Evolutionary conservation across 2,797 vertebrate genomes (phyloP), one percentile per base, ranked within the genome.

Genomic region (Hafferia zeledoni): DNA sequence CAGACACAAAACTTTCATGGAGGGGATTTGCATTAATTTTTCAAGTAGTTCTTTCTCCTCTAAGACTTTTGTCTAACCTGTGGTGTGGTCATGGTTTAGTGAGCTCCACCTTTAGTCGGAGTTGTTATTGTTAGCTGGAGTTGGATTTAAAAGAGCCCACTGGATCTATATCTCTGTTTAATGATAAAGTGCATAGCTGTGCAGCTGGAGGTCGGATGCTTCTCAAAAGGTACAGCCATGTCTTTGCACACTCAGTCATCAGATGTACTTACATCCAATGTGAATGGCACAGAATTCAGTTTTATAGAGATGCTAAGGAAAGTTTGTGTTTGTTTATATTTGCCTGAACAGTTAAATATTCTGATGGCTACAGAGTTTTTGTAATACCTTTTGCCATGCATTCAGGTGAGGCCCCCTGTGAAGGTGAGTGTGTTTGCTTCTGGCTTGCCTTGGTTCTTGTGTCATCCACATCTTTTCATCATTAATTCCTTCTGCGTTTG

Each of bases 331-430:
- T 53, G 27, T 43, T 85, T 70, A 15, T 65, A 16, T 30, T 44
- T 74, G 17, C 39, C 71, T 17, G 59, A 65, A 11, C 30, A n/a
- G 33, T 10, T 77, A 17, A 27, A 10, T 64, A 14, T 50, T 64
- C 30, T 17, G 17, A 84, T 39, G 24, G 46, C 53, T 76, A 1
- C 19, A 22, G 35, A 12, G 17, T 2, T 44, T 59, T 79, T 63
- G 12, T 15, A 18, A 8, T 76, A 24, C 6, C 0, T 25, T 55
- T 68, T 80, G 20, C 23, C 17, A n/a, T 1, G 0, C 39, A 3
- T 46, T 69, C 30, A 22, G 53, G 4, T 71, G 60, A 56, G 44
- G 47, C 57, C 6, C 55, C 11, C 12, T 31, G 23, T 33, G 31
- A 52, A 70, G 52, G 24, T 47, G 35, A 31, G 28, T 25, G 17